Evolutionary conservation across 2,888 invertebrate species (phyloP).

Genomic region (Eupithecia subumbrata): DNA sequence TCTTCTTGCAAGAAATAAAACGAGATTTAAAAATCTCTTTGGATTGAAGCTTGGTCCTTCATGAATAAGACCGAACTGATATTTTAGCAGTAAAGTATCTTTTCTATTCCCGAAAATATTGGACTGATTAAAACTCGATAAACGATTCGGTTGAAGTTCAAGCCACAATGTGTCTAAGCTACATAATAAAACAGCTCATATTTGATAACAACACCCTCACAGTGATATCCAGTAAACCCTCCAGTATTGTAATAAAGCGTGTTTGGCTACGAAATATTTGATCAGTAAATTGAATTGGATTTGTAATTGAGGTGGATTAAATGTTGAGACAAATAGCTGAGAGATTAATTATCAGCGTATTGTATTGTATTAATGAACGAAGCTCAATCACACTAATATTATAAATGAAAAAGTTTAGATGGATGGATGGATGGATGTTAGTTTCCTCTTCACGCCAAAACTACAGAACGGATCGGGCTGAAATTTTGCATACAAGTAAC

Average conservation of each 20-base stretch:
- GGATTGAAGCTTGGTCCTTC: neutral
- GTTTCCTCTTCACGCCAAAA: no score
- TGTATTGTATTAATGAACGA: neutral
- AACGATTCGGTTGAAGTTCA: neutral
- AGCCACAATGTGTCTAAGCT: neutral
- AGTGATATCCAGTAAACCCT: neutral
- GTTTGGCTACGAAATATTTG: conserved; percentile 39
- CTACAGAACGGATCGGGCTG: no score
- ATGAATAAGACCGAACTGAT: neutral
- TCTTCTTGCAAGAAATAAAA: no score
- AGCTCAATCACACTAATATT: no score
- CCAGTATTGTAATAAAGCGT: conserved; percentile 14
- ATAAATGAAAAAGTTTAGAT: no score
- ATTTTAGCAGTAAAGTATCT: neutral
- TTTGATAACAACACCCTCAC: neutral
- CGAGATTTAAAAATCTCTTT: neutral
- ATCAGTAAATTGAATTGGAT: conserved; percentile 40
- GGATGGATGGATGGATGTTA: no score
- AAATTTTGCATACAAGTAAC: no score
- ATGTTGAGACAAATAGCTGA: conserved; percentile 19
- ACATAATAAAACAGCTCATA: conserved; percentile 2
- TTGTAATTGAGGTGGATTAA: conserved; percentile 20
- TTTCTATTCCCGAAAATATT: neutral
- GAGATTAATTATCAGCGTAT: conserved; percentile 12
- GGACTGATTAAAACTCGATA: neutral